phyloP scores from a whole-genome alignment of 92 coral and sea anemone genomes.

The Palythoa grandis region DNA sequence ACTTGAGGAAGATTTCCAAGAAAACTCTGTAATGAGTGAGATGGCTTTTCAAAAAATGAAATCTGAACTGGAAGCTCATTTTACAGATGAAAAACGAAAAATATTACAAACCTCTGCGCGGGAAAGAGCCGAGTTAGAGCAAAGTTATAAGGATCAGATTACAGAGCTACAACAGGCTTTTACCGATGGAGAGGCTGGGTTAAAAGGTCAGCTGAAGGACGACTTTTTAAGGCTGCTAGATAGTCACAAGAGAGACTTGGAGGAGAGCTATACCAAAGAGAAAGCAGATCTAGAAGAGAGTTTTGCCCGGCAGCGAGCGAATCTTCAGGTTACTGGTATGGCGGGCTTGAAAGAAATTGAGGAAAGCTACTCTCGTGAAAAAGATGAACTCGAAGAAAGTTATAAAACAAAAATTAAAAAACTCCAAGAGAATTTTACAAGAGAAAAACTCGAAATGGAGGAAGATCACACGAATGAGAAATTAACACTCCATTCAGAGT shows the following conservation, averaged over 20 bases:
- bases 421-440: constrained; percentile 78
- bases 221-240: constrained; percentile 84
- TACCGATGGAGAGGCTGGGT: constrained; percentile 91
- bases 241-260: constrained; percentile 85
- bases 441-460: constrained; percentile 78
- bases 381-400: constrained; percentile 82
- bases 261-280: constrained; percentile 75
- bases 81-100: constrained; percentile 84
- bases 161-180: constrained; percentile 91
- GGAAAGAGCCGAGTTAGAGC: constrained; percentile 84
- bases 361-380: constrained; percentile 77
- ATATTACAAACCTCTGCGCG: constrained; percentile 79
- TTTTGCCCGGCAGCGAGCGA: constrained; percentile 76
- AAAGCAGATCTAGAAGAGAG: constrained; percentile 82
- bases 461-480: constrained; percentile 76
- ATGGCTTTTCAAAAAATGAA: constrained; percentile 85
- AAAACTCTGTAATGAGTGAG: constrained; percentile 72
- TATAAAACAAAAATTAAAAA: constrained; percentile 86
- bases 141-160: constrained; percentile 75
- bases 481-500: constrained; percentile 70
- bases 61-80: constrained; percentile 84
- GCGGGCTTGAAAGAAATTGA: constrained; percentile 77
- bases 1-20: constrained; percentile 83
- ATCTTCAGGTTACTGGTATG: constrained; percentile 75
- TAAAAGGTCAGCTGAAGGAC: constrained; percentile 94